Evolutionary conservation across 1,140 invertebrate species (phyloP), one percentile per base, ranked within the genome.

Genomic region (Trinorchestia longiramus): DNA sequence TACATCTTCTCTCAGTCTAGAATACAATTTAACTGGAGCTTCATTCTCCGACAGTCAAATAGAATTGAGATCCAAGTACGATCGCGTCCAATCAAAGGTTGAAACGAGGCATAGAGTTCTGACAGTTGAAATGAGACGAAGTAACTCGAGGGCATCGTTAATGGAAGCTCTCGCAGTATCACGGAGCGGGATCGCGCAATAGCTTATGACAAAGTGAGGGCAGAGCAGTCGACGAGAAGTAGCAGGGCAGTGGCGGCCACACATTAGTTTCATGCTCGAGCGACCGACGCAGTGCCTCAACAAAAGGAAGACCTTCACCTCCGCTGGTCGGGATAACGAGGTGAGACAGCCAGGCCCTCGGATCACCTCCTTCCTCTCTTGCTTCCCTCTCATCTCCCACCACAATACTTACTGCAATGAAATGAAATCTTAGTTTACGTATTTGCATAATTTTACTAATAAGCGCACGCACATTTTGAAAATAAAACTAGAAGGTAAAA

Each of bases 291-390:
- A 19, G 41, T 41, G 41, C 88, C 88, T 91, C 88, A 91, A 94
- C 92, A 94, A 94, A 94, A 94, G 92, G 47, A 90, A 94, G 92
- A 94, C 92, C 92, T 94, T 94, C 92, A 94, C 92, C 92, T 94
- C 92, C 40, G 92, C 92, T 43, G 43, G n/a, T 90, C 88, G 88
- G 88, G 88, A 90, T 90, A 90, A 90, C 88, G 88, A 90, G 41
- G 41, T 41, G 36, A 77, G 62, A 11, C 15, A 77, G 62, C 62
- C 62, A 11, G 62, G 15, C 62, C 62, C 62, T 23, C 62, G 62
- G 62, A 77, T 77, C 62, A 77, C 62, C 62, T 11, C 62, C 62
- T 77, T 77, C 62, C 62, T 28, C 62, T 77, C 15, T 36, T 77
- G 62, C 62, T 28, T 77, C 28, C 62, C 62, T 77, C 62, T 28